These are phyloP conservation scores for Synanceia verrucosa DNA, from an alignment of 2,797 vertebrate species.

Conservation along the genomic window DNA sequence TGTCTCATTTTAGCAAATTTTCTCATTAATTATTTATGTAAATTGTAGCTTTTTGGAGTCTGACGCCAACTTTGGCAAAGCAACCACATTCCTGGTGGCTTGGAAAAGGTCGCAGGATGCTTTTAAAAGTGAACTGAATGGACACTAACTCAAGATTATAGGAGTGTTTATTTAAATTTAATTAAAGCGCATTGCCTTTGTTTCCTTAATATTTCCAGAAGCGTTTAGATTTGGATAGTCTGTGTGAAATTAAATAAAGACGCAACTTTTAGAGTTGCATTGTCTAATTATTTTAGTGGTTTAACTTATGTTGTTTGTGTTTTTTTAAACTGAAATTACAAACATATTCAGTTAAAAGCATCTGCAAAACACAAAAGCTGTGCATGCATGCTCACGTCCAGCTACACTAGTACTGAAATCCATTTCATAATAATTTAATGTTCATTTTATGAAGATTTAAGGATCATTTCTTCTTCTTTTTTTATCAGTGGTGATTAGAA, in stretches of 20 bases:
- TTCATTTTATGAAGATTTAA: neutral
- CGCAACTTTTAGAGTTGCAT: neutral
- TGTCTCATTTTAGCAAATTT: constrained; percentile 21
- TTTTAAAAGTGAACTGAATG: constrained; percentile 3
- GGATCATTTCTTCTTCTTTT: too few species aligned
- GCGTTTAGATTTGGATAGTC: neutral
- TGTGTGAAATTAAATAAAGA: neutral
- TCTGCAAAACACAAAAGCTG: too few species aligned
- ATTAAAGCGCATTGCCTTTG: constrained; percentile 20
- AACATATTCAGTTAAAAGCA: constrained; percentile 8
- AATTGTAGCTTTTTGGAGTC: neutral
- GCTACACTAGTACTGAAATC: too few species aligned
- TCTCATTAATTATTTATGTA: neutral
- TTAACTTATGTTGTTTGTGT: neutral
- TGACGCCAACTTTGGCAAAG: constrained; percentile 22
- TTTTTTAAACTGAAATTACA: constrained; percentile 1
- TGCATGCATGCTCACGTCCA: too few species aligned
- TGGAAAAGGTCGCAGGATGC: constrained; percentile 33
- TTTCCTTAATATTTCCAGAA: constrained; percentile 8
- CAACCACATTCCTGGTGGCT: constrained; percentile 24
- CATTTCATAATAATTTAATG: neutral
- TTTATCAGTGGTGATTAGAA: neutral
- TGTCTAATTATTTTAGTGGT: neutral
- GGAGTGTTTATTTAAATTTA: constrained; percentile 4
- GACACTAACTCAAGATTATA: constrained; percentile 8